Conservation (phyloP, 2,113 vertebrate species). For the Sminthopsis crassicaudata region DNA sequence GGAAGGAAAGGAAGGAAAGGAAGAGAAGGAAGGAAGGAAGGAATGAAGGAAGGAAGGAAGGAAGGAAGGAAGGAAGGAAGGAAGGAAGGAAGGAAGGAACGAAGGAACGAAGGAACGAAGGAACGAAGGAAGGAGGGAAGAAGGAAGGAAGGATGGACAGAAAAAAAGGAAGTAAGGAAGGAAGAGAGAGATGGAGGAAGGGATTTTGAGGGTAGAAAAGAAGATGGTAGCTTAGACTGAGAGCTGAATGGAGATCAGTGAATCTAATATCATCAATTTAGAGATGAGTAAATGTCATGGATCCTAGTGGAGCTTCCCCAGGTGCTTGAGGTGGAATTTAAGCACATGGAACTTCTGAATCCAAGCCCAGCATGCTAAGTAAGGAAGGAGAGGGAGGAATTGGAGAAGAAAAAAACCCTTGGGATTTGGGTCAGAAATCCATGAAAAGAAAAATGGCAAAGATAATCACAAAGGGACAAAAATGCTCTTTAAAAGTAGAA, state of each 20-base stretch:
- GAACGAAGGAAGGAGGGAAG: too few species aligned
- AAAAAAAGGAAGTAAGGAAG: conserved; percentile 34
- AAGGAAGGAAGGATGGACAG: not conserved
- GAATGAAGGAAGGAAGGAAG: not conserved
- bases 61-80: too few species aligned
- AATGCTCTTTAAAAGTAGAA: not conserved
- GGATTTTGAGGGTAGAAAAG: too few species aligned
- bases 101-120: too few species aligned
- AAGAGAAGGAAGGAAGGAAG: not conserved
- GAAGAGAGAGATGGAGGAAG: not conserved
- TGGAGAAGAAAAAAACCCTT: not conserved
- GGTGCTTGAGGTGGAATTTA: not conserved
- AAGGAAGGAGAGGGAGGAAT: not conserved
- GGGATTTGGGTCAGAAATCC: not conserved
- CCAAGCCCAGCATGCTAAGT: not conserved
- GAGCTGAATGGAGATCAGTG: not conserved
- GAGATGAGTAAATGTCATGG: not conserved
- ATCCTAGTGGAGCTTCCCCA: too few species aligned
- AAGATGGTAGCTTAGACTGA: not conserved
- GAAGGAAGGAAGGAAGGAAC: too few species aligned
- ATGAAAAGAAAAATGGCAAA: not conserved
- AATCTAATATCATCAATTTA: not conserved
- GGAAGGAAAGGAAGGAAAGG: not conserved
- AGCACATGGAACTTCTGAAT: not conserved
- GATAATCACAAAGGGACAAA: not conserved